A percentile compares a stretch with the other conserved stretches of the same genome.
Conservation (phyloP, 2,888 invertebrate species). For the Nymphalis polychloros region DNA sequence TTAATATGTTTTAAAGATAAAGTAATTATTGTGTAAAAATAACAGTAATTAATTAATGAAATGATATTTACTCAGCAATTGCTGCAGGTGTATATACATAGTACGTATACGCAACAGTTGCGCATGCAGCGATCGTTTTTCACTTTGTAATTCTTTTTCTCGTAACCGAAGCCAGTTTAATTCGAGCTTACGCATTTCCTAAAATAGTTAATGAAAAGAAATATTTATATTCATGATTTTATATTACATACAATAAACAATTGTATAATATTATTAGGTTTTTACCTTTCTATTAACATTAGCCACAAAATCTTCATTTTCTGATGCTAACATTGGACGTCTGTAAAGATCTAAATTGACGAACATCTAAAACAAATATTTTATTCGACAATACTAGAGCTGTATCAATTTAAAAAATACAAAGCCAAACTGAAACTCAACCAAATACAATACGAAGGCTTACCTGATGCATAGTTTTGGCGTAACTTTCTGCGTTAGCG, state of each 20-base stretch:
- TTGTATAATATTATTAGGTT: too few relatives aligned
- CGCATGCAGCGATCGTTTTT: constrained; percentile 59
- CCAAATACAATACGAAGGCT: neutral
- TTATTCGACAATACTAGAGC: neutral
- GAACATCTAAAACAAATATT: constrained; percentile 60
- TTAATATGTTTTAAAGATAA: too few relatives aligned
- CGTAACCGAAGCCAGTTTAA: constrained; percentile 61
- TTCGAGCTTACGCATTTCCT: constrained; percentile 74
- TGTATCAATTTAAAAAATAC: neutral
- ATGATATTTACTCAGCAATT: constrained; percentile 53
- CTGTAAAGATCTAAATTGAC: constrained; percentile 71
- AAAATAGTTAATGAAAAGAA: constrained; percentile 19
- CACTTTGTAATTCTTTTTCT: constrained; percentile 59
- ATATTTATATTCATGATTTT: neutral
- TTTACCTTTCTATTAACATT: constrained; percentile 80
- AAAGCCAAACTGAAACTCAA: neutral
- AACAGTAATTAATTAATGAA: neutral
- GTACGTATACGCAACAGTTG: constrained; percentile 62
- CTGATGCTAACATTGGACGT: constrained; percentile 73
- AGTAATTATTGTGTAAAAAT: too few relatives aligned
- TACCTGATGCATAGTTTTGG: constrained; percentile 74
- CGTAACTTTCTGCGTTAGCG: constrained; percentile 58
- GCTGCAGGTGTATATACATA: constrained; percentile 59
- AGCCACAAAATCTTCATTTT: constrained; percentile 82
- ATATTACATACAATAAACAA: too few relatives aligned